Evolutionary conservation across 2,797 vertebrate genomes (phyloP), one percentile per base, ranked within the genome.

Genomic region (Acropternis orthonyx): DNA sequence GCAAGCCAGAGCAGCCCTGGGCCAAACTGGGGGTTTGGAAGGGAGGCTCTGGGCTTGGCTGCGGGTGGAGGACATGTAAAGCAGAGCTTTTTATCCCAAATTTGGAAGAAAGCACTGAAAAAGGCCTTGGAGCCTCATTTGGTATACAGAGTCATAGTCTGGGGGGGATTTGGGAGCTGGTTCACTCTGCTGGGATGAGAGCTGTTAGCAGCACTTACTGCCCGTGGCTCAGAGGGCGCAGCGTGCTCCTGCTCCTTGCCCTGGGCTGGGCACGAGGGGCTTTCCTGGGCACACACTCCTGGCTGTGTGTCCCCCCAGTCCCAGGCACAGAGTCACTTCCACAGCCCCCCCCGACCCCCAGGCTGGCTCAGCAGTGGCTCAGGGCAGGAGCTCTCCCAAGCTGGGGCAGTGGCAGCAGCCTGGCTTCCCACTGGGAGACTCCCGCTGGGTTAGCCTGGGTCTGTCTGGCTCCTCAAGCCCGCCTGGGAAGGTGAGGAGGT

Each of bases 191-290:
- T 17, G 46, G 51, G 61, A 4, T 13, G 65, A 21, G 62, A 4
- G 34, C 56, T 32, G 7, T 15, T 6, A 18, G 14, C 26, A 48
- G 83, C 63, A 28, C 12, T 5, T 10, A 24, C 3, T 2, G 12
- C 65, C 43, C 1, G 0, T 3, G 18, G 48, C 72, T 49, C 3
- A 2, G 65, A 5, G 36, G 20, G 21, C 12, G 6, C 49, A 30
- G 14, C 0, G 0, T 0, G 0, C 24, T 63, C 65, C 65, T 0
- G 48, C 69, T 46, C 32, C 65, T 39, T 6, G 23, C 15, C n/a
- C 49, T 27, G 49, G 39, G 1, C 24, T 74, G 63, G 63, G 2
- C 20, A 30, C 0, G 0, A 54, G 21, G 13, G 34, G 10, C 2
- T 37, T 63, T 65, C 63, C 59, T 1, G 14, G 41, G 56, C 61